Conservation (phyloP, 2,797 vertebrate genomes). For the Arrhamphus sclerolepis region DNA sequence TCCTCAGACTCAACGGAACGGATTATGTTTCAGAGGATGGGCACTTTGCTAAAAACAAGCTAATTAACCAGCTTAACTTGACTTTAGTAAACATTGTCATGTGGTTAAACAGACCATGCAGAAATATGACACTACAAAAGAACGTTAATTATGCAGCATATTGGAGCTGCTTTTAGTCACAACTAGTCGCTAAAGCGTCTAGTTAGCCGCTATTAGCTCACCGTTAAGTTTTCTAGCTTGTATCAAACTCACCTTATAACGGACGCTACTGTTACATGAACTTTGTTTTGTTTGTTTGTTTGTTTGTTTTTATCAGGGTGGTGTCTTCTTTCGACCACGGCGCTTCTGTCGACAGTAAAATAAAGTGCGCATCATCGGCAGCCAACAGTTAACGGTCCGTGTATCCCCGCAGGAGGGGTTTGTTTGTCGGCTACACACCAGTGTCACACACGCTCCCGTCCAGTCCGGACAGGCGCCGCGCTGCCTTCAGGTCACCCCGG, state of each 20-base stretch:
- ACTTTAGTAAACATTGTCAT: not conserved
- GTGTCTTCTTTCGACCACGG: not conserved
- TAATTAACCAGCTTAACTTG: constrained; percentile 47
- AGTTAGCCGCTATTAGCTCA: constrained; percentile 58
- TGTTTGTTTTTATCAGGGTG: not conserved
- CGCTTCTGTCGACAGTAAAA: not conserved
- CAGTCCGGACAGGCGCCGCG: constrained; percentile 15
- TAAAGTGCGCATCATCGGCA: rapidly evolving
- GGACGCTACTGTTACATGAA: constrained; percentile 1
- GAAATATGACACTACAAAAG: not conserved
- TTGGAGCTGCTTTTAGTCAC: not conserved
- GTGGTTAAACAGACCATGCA: not conserved
- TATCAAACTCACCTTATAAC: constrained; percentile 61
- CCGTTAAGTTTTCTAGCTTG: constrained; percentile 37
- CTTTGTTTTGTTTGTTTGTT: constrained; percentile 26
- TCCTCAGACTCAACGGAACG: not conserved
- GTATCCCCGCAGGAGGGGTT: constrained; percentile 34
- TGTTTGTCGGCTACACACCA: constrained; percentile 60
- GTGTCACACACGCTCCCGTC: constrained; percentile 39
- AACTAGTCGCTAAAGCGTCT: constrained; percentile 8
- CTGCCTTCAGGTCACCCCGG: constrained; percentile 38
- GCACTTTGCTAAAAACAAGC: constrained; percentile 16
- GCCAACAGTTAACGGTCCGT: constrained; percentile 17
- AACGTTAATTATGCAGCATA: not conserved
- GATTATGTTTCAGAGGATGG: constrained; percentile 45